phyloP scores from a whole-genome alignment of 2,797 vertebrate genomes.

The Spondyliosoma cantharus region DNA sequence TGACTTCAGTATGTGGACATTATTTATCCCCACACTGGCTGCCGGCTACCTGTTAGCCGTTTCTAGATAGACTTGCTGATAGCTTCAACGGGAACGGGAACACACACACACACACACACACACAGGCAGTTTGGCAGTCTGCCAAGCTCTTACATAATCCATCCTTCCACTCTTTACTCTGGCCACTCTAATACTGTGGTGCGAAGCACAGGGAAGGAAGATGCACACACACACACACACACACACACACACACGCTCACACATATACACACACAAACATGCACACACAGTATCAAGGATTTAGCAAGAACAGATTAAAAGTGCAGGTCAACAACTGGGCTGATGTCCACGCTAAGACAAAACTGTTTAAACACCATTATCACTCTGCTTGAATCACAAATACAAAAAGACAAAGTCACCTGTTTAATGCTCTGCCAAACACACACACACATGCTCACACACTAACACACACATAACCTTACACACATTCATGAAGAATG shows the following conservation, averaged over 20 bases:
- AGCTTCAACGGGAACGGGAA: conserved; percentile 58
- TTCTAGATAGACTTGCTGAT: conserved; percentile 70
- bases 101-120: conserved; percentile 7
- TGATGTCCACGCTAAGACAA: conserved; percentile 21
- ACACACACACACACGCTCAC: conserved; percentile 1
- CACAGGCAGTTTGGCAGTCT: conserved; percentile 52
- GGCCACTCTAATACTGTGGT: conserved; percentile 49
- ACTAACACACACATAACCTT: conserved; percentile 8
- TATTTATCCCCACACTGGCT: conserved; percentile 74
- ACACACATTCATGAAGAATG: conserved; percentile 11
- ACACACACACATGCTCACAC: conserved; percentile 21
- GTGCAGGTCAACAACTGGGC: conserved; percentile 29
- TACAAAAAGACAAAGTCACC: conserved; percentile 32
- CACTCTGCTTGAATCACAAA: conserved; percentile 44
- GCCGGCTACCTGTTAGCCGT: conserved; percentile 77
- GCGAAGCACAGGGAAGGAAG: conserved; percentile 38
- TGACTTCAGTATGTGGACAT: conserved; percentile 76
- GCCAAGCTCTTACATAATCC: conserved; percentile 79
- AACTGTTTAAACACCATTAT: conserved; percentile 37
- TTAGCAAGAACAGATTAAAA: conserved; percentile 51
- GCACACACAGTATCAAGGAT: conserved; percentile 23
- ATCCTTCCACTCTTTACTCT: conserved; percentile 67
- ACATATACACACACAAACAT: not conserved
- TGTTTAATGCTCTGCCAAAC: conserved; percentile 21
- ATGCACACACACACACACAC: not conserved